Evolutionary conservation across 2,888 invertebrate genomes (phyloP).

Genomic region (Charanyca ferruginea): DNA sequence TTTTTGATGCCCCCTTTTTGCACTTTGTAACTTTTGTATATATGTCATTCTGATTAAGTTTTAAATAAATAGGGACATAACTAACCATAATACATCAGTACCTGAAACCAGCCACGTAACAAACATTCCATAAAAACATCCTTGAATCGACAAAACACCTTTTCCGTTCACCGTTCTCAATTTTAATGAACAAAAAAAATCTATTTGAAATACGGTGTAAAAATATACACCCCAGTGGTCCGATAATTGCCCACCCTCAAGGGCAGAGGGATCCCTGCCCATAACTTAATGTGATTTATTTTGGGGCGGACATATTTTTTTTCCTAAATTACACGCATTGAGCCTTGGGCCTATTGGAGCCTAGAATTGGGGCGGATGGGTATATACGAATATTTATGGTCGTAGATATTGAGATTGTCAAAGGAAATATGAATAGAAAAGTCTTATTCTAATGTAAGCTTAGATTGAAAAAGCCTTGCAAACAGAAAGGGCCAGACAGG

Average conservation of each 20-base stretch:
- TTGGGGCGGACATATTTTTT: constrained; percentile 66
- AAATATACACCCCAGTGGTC: constrained; percentile 58
- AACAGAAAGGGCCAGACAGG: neutral
- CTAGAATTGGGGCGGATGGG: constrained; percentile 27
- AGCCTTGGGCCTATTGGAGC: constrained; percentile 41
- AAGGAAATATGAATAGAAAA: neutral
- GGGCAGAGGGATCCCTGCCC: constrained; percentile 58
- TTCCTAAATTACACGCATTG: constrained; percentile 57
- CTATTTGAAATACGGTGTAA: constrained; percentile 61
- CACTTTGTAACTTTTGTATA: too few relatives aligned
- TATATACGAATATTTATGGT: constrained; percentile 13
- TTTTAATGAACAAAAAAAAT: constrained; percentile 54
- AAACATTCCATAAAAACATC: constrained; percentile 3
- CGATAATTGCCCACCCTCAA: constrained; percentile 66
- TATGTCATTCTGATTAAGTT: too few relatives aligned
- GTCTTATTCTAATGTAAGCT: neutral
- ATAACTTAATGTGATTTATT: constrained; percentile 69
- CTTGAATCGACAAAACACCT: constrained; percentile 1
- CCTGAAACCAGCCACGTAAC: neutral
- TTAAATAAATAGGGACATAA: too few relatives aligned
- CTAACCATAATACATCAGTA: too few relatives aligned
- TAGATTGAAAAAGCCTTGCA: neutral
- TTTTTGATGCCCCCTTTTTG: too few relatives aligned
- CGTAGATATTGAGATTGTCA: neutral
- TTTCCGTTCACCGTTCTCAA: constrained; percentile 28